These are phyloP conservation scores for Oryzias melastigma DNA, from an alignment of 2,113 vertebrate genomes.

Conservation along the genomic window DNA sequence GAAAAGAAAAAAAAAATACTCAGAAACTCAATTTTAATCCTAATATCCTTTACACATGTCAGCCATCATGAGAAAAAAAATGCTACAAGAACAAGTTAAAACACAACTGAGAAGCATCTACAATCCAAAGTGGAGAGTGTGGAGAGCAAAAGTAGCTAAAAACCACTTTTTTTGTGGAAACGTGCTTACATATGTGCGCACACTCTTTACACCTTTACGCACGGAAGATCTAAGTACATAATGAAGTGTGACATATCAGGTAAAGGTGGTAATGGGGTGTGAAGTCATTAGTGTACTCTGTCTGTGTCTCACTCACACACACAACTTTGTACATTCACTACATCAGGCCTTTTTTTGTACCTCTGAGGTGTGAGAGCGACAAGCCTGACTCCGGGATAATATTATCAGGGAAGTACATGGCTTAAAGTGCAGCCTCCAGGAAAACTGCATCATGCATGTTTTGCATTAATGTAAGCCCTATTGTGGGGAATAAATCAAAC, in stretches of 20 bases:
- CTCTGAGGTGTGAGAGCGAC: constrained; percentile 29
- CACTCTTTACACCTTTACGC: constrained; percentile 56
- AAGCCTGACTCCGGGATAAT: constrained; percentile 21
- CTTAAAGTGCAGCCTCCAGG: background rate
- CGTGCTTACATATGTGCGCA: constrained; percentile 41
- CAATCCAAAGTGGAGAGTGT: too few relatives aligned
- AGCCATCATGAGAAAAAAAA: too few relatives aligned
- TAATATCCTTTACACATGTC: too few relatives aligned
- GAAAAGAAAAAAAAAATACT: too few relatives aligned
- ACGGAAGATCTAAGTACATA: constrained; percentile 69
- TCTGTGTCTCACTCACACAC: constrained; percentile 14
- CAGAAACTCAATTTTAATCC: too few relatives aligned
- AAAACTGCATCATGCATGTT: constrained; percentile 14
- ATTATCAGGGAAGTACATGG: constrained; percentile 1
- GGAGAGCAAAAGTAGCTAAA: constrained; percentile 26
- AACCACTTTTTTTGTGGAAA: constrained; percentile 30
- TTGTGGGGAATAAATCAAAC: background rate
- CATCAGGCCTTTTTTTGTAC: constrained; percentile 39
- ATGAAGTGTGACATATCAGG: constrained; percentile 76
- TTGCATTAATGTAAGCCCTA: constrained; percentile 7
- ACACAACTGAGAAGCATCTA: too few relatives aligned
- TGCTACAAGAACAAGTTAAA: too few relatives aligned
- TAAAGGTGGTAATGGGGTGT: constrained; percentile 71
- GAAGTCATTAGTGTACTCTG: constrained; percentile 72
- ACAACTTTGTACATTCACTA: constrained; percentile 9